A percentile compares a stretch with the other conserved stretches of the same genome.
Evolutionary conservation across 2,113 vertebrate genomes (phyloP).

Genomic region (Sebastes fasciatus): DNA sequence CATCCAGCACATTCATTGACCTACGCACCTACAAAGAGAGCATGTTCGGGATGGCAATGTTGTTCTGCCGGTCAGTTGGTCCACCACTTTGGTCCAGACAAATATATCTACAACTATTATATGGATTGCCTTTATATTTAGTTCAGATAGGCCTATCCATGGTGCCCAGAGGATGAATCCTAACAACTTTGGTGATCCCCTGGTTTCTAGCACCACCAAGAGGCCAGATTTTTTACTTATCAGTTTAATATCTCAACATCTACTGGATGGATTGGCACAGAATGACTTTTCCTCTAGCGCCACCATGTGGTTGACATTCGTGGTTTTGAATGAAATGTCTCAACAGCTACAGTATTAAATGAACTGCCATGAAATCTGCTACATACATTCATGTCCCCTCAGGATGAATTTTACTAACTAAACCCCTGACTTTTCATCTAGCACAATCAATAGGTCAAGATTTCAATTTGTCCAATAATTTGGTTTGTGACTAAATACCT

Average conservation of each 20-base stretch:
- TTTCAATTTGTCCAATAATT: background rate
- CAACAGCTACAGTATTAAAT: background rate
- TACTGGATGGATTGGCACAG: background rate
- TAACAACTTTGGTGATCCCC: too few relatives aligned
- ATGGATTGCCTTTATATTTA: background rate
- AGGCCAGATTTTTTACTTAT: too few relatives aligned
- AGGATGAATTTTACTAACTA: too few relatives aligned
- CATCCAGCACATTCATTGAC: background rate
- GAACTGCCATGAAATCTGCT: background rate
- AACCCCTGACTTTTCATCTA: background rate
- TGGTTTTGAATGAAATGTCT: background rate
- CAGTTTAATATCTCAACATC: background rate
- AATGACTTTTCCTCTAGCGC: background rate
- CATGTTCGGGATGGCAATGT: too few relatives aligned
- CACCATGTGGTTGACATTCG: constrained; percentile 4
- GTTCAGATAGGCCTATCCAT: too few relatives aligned
- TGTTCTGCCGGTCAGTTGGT: background rate
- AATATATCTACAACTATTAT: background rate
- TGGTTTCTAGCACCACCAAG: background rate
- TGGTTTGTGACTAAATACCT: background rate
- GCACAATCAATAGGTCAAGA: background rate
- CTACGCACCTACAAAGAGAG: background rate
- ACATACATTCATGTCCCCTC: background rate
- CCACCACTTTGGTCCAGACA: background rate
- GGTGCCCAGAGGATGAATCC: too few relatives aligned